phyloP scores from a whole-genome alignment of 35 echinoderm and acorn worm species.

The Acanthaster planci region DNA sequence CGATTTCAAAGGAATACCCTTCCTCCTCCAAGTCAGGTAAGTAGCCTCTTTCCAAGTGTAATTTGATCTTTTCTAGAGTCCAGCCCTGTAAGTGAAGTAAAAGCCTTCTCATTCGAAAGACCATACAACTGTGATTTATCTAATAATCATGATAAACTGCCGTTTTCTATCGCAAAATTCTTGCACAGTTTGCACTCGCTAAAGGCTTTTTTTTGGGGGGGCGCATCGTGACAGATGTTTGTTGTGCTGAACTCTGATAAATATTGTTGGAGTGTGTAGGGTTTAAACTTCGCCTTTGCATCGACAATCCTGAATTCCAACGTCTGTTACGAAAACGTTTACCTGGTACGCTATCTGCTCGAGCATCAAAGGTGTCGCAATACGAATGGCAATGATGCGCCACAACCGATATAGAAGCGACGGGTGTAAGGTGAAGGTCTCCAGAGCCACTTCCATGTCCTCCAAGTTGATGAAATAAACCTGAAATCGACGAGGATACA shows the following conservation, averaged over 20 bases:
- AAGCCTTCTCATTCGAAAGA: neutral
- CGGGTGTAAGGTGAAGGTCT: constrained; percentile 72
- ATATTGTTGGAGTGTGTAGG: too few species aligned
- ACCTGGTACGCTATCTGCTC: constrained; percentile 79
- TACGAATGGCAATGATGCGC: constrained; percentile 79
- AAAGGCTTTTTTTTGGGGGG: too few species aligned
- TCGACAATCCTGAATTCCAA: too few species aligned
- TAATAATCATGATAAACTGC: too few species aligned
- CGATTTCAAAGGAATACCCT: constrained; percentile 69
- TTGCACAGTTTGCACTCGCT: too few species aligned
- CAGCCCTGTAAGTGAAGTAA: constrained; percentile 62
- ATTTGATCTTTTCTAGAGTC: constrained; percentile 88
- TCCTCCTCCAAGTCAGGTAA: constrained; percentile 52
- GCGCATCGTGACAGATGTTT: too few species aligned
- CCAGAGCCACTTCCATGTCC: constrained; percentile 78
- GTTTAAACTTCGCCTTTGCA: too few species aligned
- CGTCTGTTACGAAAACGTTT: too few species aligned
- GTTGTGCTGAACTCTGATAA: too few species aligned
- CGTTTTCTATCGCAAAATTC: too few species aligned
- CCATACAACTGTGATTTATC: too few species aligned
- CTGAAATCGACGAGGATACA: constrained; percentile 5
- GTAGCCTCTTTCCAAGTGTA: constrained; percentile 80
- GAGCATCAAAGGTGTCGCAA: constrained; percentile 73
- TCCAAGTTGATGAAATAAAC: constrained; percentile 80
- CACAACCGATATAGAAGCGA: constrained; percentile 75